These are phyloP conservation scores for Germaria angustata DNA, from an alignment of 2,888 invertebrate species.

Conservation along the genomic window DNA sequence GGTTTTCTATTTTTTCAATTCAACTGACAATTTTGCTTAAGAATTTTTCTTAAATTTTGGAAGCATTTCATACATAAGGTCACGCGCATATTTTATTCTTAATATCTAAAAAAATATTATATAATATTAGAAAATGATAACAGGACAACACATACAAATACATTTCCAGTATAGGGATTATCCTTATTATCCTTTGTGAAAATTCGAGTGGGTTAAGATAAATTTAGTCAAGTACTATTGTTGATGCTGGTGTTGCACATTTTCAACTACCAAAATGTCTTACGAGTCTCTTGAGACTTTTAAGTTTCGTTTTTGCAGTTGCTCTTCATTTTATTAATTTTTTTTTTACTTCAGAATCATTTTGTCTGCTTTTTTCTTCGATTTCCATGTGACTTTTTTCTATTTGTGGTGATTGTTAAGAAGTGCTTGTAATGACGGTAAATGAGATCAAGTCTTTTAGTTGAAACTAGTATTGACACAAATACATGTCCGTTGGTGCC, in stretches of 20 bases:
- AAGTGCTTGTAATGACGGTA: constrained; percentile 52
- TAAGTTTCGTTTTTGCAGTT: constrained; percentile 14
- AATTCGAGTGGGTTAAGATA: constrained; percentile 6
- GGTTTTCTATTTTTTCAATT: no score
- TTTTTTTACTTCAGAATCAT: constrained; percentile 28
- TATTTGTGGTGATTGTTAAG: constrained; percentile 53
- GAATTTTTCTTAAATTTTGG: no score
- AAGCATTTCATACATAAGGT: no score
- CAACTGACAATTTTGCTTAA: no score
- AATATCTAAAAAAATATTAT: background rate
- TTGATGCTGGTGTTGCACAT: constrained; percentile 7
- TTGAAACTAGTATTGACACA: constrained; percentile 59
- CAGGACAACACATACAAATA: background rate
- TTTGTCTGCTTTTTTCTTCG: background rate
- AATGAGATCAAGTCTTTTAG: constrained; percentile 63
- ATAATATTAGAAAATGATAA: background rate
- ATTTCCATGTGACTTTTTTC: constrained; percentile 8
- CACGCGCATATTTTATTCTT: background rate
- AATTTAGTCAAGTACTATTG: constrained; percentile 43
- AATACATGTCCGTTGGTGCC: constrained; percentile 24
- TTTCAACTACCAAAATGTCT: constrained; percentile 40
- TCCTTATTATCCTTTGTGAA: background rate
- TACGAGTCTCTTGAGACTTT: constrained; percentile 68
- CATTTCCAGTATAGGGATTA: background rate
- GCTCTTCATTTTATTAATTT: constrained; percentile 10